Percentiles rank a stretch among this genome's conserved stretches.
Conservation (phyloP, 2,797 vertebrate species). For the Acanthiza pusilla region DNA sequence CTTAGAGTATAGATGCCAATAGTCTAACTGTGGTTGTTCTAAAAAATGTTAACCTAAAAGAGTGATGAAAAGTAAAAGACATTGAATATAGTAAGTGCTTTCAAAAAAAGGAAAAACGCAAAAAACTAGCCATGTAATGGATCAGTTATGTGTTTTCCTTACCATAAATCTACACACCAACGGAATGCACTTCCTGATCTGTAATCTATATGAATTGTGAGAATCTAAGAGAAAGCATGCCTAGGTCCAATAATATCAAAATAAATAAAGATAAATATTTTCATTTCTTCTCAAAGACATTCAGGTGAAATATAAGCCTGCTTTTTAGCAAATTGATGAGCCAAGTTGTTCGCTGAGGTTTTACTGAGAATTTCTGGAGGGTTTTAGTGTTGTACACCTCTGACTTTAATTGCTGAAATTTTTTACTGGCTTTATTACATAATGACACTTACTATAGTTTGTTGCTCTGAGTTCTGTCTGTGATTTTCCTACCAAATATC, state of each 20-base stretch:
- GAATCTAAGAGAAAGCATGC: not conserved
- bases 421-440: not conserved
- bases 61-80: not conserved
- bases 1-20: not conserved
- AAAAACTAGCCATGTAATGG: not conserved
- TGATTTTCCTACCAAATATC: not conserved
- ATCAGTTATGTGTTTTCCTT: not conserved
- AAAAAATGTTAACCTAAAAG: not conserved
- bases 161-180: not conserved
- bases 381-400: not conserved
- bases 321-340: not conserved
- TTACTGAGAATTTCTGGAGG: not conserved
- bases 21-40: not conserved
- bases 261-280: not conserved
- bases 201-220: not conserved
- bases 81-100: not conserved
- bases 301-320: not conserved
- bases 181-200: not conserved
- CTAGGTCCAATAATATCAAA: not conserved
- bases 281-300: not conserved
- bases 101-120: not conserved
- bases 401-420: not conserved
- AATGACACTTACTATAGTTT: not conserved
- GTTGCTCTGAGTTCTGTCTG: not conserved
- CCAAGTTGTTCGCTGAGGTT: not conserved